These are phyloP conservation scores for Phalera bucephala DNA, from an alignment of 2,888 invertebrate genomes.

Conservation along the genomic window DNA sequence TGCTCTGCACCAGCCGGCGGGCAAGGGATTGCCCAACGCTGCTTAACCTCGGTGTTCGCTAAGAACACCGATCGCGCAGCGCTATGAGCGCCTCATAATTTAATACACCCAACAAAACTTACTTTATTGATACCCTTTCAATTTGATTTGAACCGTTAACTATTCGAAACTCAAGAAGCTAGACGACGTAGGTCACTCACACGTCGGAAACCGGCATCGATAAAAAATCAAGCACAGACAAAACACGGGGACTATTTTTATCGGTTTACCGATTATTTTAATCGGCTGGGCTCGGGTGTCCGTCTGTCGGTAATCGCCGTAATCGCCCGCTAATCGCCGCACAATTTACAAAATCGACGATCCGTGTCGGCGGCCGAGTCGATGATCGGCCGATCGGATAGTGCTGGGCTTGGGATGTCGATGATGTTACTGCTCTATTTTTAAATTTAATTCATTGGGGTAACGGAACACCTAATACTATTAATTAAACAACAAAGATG, in stretches of 20 bases:
- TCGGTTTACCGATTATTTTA: slow-evolving; percentile 78
- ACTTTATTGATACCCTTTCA: too few relatives aligned
- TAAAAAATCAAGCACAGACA: slow-evolving; percentile 61
- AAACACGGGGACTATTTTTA: slow-evolving; percentile 39
- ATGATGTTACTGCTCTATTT: too few relatives aligned
- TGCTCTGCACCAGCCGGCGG: too few relatives aligned
- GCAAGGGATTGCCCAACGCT: too few relatives aligned
- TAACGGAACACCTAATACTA: too few relatives aligned
- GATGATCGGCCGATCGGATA: slow-evolving; percentile 58
- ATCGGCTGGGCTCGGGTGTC: slow-evolving; percentile 77
- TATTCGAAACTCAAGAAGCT: slow-evolving; percentile 13
- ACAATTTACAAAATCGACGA: slow-evolving; percentile 83
- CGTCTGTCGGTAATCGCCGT: slow-evolving; percentile 79
- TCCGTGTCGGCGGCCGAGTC: slow-evolving; percentile 77
- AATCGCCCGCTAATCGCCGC: slow-evolving; percentile 81
- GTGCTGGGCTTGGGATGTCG: slow-evolving; percentile 59
- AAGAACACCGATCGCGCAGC: too few relatives aligned
- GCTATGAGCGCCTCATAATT: too few relatives aligned
- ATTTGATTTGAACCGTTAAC: too few relatives aligned
- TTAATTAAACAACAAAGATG: too few relatives aligned
- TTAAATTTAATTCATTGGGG: too few relatives aligned
- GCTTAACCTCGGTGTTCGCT: too few relatives aligned
- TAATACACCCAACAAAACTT: too few relatives aligned
- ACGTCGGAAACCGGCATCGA: slow-evolving; percentile 36
- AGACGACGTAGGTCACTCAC: slow-evolving; percentile 40